Conservation (phyloP, 2,113 vertebrate species). For the Archocentrus centrarchus region DNA sequence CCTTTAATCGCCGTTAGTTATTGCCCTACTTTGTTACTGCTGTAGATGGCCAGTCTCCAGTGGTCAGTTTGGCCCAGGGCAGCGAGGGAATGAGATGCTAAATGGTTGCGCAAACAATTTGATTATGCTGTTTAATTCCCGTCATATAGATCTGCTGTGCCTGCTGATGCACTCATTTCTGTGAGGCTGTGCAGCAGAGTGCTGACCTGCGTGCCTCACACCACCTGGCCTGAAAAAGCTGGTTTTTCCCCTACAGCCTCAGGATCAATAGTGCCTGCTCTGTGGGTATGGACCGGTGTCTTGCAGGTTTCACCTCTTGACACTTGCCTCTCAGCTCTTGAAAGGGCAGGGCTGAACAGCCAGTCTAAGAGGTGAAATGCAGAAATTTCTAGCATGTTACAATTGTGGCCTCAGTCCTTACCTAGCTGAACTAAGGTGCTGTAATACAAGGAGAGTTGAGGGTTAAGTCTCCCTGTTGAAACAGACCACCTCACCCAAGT, state of each 20-base stretch:
- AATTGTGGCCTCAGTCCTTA: slow-evolving; percentile 1
- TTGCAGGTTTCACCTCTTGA: slow-evolving; percentile 45
- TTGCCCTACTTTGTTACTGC: slow-evolving; percentile 85
- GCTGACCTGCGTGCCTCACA: slow-evolving; percentile 70
- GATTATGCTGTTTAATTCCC: slow-evolving; percentile 83
- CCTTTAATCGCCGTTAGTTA: slow-evolving; percentile 88
- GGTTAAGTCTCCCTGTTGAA: slow-evolving; percentile 81
- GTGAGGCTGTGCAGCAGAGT: slow-evolving; percentile 63
- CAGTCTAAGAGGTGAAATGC: background rate
- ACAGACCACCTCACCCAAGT: slow-evolving; percentile 80
- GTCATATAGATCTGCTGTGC: slow-evolving; percentile 79
- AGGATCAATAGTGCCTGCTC: slow-evolving; percentile 65
- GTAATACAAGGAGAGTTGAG: slow-evolving; percentile 63
- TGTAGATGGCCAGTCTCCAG: slow-evolving; percentile 80
- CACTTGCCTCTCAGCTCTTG: slow-evolving; percentile 24
- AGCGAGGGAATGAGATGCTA: slow-evolving; percentile 81
- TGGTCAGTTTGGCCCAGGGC: slow-evolving; percentile 79
- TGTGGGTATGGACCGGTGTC: slow-evolving; percentile 43
- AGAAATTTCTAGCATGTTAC: background rate
- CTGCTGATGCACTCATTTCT: slow-evolving; percentile 75
- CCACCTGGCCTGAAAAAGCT: slow-evolving; percentile 54
- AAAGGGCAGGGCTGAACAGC: slow-evolving; percentile 20
- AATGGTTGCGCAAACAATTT: slow-evolving; percentile 82
- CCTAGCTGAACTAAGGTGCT: slow-evolving; percentile 29
- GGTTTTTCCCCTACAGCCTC: slow-evolving; percentile 45